These are phyloP conservation scores for Pterocles orientalis DNA, from an alignment of 2,113 vertebrate species.

Conservation along the genomic window DNA sequence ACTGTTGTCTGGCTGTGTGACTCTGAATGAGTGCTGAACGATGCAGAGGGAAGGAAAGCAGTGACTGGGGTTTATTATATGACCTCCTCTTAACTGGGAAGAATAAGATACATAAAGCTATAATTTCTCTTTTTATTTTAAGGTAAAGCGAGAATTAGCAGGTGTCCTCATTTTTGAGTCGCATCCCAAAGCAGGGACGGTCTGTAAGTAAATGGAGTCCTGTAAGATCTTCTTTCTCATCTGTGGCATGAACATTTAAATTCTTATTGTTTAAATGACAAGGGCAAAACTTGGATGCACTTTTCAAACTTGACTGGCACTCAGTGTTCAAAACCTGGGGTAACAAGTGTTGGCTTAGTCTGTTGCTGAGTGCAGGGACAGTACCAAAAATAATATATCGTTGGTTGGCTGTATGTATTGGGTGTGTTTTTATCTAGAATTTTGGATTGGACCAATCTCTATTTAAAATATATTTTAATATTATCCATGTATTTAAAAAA, in stretches of 20 bases:
- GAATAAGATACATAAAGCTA: background rate
- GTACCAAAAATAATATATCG: background rate
- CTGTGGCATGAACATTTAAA: background rate
- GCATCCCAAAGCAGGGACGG: slow-evolving; percentile 93
- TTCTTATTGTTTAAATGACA: background rate
- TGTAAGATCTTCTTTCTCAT: background rate
- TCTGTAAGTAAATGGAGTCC: slow-evolving; percentile 84
- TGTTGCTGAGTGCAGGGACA: background rate
- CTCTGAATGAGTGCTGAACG: background rate
- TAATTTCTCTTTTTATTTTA: slow-evolving; percentile 52
- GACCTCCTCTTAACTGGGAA: background rate
- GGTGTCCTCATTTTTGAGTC: slow-evolving; percentile 97
- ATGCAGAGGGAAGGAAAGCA: background rate
- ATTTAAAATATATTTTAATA: background rate
- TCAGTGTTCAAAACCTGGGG: background rate
- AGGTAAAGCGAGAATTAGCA: slow-evolving; percentile 94
- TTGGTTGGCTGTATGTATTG: background rate
- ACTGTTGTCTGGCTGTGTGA: background rate
- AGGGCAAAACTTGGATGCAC: background rate
- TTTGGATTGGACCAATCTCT: background rate
- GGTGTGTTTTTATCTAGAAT: background rate
- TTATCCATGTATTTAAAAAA: background rate
- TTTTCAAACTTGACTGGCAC: background rate
- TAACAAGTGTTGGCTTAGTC: background rate
- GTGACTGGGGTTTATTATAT: background rate